Evolutionary conservation across 2,888 invertebrate species (phyloP).

Genomic region (Hirtodrosophila trivittata): DNA sequence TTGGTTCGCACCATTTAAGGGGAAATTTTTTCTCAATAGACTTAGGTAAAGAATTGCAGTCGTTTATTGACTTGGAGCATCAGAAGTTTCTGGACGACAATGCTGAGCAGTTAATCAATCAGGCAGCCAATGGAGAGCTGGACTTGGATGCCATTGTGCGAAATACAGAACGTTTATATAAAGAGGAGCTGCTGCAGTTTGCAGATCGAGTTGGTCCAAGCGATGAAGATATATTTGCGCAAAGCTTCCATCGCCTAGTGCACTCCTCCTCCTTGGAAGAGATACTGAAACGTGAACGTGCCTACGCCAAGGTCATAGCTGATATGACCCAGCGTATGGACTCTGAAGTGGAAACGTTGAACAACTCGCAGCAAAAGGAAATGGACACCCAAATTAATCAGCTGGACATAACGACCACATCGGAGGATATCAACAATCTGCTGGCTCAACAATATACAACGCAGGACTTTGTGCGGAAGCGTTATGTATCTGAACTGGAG

Average conservation of each 20-base stretch:
- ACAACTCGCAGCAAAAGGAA: slow-evolving; percentile 92
- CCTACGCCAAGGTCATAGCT: slow-evolving; percentile 92
- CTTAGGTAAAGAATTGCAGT: slow-evolving; percentile 83
- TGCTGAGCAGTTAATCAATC: slow-evolving; percentile 86
- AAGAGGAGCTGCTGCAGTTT: slow-evolving; percentile 92
- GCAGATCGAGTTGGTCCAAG: slow-evolving; percentile 92
- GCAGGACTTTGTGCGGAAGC: slow-evolving; percentile 92
- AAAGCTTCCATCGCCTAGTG: slow-evolving; percentile 86
- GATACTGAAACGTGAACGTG: slow-evolving; percentile 94
- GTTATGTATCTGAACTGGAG: slow-evolving; percentile 93
- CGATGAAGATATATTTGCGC: slow-evolving; percentile 89
- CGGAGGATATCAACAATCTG: slow-evolving; percentile 91
- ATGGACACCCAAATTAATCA: slow-evolving; percentile 94
- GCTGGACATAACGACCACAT: slow-evolving; percentile 89
- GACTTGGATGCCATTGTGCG: slow-evolving; percentile 91
- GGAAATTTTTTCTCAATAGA: slow-evolving; percentile 42
- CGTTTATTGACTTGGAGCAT: slow-evolving; percentile 88
- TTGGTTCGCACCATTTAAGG: not conserved
- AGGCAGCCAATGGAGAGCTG: slow-evolving; percentile 86
- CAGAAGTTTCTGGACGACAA: slow-evolving; percentile 88
- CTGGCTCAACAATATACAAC: slow-evolving; percentile 92
- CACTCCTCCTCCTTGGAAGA: slow-evolving; percentile 95
- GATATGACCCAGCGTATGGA: slow-evolving; percentile 90
- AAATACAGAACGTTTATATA: slow-evolving; percentile 91
- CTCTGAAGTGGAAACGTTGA: slow-evolving; percentile 88